Evolutionary conservation across 1,140 invertebrate genomes (phyloP), one percentile per base, ranked within the genome.

Genomic region (Trinorchestia longiramus): DNA sequence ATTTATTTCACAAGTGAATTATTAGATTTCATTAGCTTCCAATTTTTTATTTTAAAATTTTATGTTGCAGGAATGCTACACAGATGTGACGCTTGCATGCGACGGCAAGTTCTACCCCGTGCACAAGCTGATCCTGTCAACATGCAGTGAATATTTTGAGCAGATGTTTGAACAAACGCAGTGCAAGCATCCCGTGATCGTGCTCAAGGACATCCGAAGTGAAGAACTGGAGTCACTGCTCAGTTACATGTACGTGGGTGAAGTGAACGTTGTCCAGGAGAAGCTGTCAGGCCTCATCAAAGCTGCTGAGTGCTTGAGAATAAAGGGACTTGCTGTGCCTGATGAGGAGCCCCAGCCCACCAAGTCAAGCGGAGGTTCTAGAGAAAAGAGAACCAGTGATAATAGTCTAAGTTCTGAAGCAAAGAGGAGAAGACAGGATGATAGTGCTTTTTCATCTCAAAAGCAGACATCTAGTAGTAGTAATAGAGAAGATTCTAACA

Each of bases 111-210:
- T 97, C 97, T 98, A 98, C 97, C 99, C 98, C 97, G 99, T 99
- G 97, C 99, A 99, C 98, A 99, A 99, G 98, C 98, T 99, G 96
- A 98, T 99, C 97, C 98, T 99, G 97, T 99, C 98, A 97, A 99
- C 99, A 96, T 99, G 99, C 98, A 99, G 99, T 98, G 98, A 98
- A 97, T 99, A 99, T 98, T 99, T 99, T 98, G 98, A 99, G 98
- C 98, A 99, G 53, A 98, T 99, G 43, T 97, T 96, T 96, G 97
- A 87, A 96, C 97, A 62, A 97, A 97, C 96, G 97, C 97, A 87
- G 97, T 97, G 95, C 97, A 97, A 97, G 96, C 97, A 97, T 96
- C 97, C 97, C 42, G 97, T 97, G 96, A 97, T 97, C 95, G 97
- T 97, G 96, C 95, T 97, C 47, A 97, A 97, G 96, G 97, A 97